Base-by-base conservation (phyloP, 92 coral and sea anemone species). In the Siderastrea radians region DNA sequence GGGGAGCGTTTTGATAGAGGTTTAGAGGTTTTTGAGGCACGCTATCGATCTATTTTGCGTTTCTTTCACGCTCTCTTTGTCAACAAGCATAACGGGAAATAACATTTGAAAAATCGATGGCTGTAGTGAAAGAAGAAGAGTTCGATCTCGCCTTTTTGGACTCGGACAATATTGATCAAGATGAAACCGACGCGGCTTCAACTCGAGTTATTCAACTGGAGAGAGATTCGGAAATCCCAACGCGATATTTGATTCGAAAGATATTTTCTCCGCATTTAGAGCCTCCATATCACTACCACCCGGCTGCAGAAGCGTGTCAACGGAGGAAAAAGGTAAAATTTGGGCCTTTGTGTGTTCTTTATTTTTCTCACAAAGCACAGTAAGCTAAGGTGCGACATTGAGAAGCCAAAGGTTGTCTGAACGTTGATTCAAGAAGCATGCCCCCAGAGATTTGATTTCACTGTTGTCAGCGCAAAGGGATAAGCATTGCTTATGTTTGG, bases 201-300 rank as follows among this genome's bases (percentile, higher is more conserved):
- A 75, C 85, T 44, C 76, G 88, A 7, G 93, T 95, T 14, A 82
- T 95, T 26, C 82, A 89, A 50, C 87, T 95, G 49, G 98, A 93
- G 66, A 91, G 85, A 58, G 98, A 95, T 79, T 84, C 93, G 74
- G 92, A 90, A 84, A 87, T 94, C 88, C 95, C 94, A 49, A 71
- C 93, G 6, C 92, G 93, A 83, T 95, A 85, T 81, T 76, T 93
- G 68, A 81, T 93, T 88, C 93, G 94, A 84, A 93, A 93, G 88
- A 91, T 90, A 68, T 94, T 94, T 78, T 94, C 97, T 38, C 97
- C 97, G 8, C 97, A 94, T 78, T 83, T 93, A 14, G 96, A 93
- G 67, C 94, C 98, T 1, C 96, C 98, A 4, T 93, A 88, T 81
- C 98, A 88, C 68, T 86, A 70, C 77, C 92, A 95, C 68, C 96